Conservation (phyloP, 1,140 invertebrate genomes). For the Xylocopa sonorina region DNA sequence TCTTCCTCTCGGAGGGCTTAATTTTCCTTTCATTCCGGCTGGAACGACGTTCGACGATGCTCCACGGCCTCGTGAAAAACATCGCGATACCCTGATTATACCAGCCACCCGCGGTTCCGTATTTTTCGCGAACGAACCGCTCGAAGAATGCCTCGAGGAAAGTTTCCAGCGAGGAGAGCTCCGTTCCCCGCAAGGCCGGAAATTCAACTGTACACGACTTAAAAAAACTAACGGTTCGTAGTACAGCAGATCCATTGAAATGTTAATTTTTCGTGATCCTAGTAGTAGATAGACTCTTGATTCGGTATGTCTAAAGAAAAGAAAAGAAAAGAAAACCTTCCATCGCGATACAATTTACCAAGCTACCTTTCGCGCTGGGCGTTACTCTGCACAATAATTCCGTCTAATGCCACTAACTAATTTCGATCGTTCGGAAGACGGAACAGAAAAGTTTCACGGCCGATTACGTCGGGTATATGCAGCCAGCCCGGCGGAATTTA, state of each 20-base stretch:
- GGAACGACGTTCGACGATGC: conserved; percentile 10
- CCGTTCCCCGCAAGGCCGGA: too few relatives aligned
- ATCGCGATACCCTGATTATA: conserved; percentile 22
- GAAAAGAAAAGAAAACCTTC: neutral
- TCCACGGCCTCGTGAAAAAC: conserved; percentile 21
- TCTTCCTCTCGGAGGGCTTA: neutral
- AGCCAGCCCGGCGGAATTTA: conserved; percentile 23
- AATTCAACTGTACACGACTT: too few relatives aligned
- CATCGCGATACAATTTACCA: neutral
- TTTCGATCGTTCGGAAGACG: conserved; percentile 26
- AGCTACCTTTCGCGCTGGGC: neutral
- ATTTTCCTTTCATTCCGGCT: conserved; percentile 51
- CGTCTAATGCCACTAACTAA: conserved; percentile 11
- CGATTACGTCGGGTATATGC: conserved; percentile 28
- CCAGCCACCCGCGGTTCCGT: neutral
- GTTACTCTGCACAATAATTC: conserved; percentile 21
- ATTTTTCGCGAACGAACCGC: neutral
- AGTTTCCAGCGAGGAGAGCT: too few relatives aligned
- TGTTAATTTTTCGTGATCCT: too few relatives aligned
- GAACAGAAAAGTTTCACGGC: conserved; percentile 41
- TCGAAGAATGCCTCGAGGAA: neutral
- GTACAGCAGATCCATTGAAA: too few relatives aligned
- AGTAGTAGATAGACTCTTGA: too few relatives aligned
- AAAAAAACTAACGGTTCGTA: too few relatives aligned
- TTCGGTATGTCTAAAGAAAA: too few relatives aligned